phyloP scores from a whole-genome alignment of 2,113 vertebrate genomes.

The Origma solitaria region DNA sequence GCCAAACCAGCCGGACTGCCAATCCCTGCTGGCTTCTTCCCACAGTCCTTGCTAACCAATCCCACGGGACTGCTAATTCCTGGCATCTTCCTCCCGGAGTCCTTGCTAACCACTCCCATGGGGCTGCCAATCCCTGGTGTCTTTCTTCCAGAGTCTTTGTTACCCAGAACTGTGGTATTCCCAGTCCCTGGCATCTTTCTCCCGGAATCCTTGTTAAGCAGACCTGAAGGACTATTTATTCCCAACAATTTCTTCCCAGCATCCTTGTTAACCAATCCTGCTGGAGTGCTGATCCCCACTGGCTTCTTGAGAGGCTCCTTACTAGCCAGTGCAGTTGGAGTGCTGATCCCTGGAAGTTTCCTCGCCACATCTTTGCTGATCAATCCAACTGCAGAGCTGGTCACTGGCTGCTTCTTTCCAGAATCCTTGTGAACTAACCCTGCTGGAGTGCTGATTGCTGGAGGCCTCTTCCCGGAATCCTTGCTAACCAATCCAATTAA shows the following conservation, averaged over 20 bases:
- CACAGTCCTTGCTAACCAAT: conserved; percentile 72
- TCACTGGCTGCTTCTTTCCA: conserved; percentile 68
- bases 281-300: conserved; percentile 48
- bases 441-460: conserved; percentile 51
- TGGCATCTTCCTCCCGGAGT: conserved; percentile 67
- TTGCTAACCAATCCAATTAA: conserved; percentile 72
- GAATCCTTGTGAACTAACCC: conserved; percentile 69
- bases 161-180: conserved; percentile 27
- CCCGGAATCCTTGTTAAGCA: conserved; percentile 65
- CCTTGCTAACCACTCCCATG: conserved; percentile 67
- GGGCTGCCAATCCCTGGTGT: conserved; percentile 56
- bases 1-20: conserved; percentile 34
- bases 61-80: conserved; percentile 57
- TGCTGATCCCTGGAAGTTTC: conserved; percentile 53
- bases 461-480: conserved; percentile 68
- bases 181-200: conserved; percentile 55
- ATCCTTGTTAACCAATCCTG: conserved; percentile 68
- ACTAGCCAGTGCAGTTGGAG: conserved; percentile 57
- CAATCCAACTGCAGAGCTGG: conserved; percentile 61
- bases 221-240: conserved; percentile 34
- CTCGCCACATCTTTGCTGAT: conserved; percentile 70
- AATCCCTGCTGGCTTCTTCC: conserved; percentile 63
- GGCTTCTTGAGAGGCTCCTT: conserved; percentile 72
- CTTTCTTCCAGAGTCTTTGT: conserved; percentile 73
- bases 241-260: conserved; percentile 70